Evolutionary conservation across 2,113 vertebrate genomes (phyloP).

Genomic region (Chaetodon trifascialis): DNA sequence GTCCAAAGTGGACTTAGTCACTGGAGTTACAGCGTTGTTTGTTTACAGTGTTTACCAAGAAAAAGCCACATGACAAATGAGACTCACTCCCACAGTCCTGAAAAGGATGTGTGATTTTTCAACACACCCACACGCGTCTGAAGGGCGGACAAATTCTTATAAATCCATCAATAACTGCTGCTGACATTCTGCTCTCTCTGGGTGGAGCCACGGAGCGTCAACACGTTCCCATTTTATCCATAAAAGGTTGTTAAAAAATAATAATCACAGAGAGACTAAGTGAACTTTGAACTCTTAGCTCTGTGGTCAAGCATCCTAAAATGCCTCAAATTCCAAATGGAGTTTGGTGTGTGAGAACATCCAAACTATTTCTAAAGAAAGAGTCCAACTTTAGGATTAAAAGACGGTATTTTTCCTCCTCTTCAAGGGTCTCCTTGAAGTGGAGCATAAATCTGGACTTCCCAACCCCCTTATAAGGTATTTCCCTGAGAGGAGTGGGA

Average conservation of each 20-base stretch:
- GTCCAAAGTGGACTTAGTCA: constrained; percentile 10
- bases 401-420: constrained; percentile 3
- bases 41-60: too few species aligned
- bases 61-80: constrained; percentile 45
- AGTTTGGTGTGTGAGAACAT: constrained; percentile 22
- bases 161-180: constrained; percentile 15
- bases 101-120: constrained; percentile 50
- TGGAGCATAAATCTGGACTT: constrained; percentile 53
- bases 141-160: background rate
- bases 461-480: constrained; percentile 83
- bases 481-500: constrained; percentile 66
- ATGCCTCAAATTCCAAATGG: constrained; percentile 55
- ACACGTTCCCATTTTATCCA: background rate
- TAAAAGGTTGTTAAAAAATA: constrained; percentile 35
- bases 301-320: constrained; percentile 11
- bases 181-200: background rate
- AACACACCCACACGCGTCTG: constrained; percentile 27
- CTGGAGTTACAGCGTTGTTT: constrained; percentile 17
- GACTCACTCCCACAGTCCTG: constrained; percentile 33
- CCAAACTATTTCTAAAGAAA: constrained; percentile 25
- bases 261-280: background rate
- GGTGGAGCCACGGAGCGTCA: constrained; percentile 8
- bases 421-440: constrained; percentile 26
- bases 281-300: background rate
- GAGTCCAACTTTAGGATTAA: constrained; percentile 23